Conservation (phyloP, 2,113 vertebrate species). For the Hippocampus comes region DNA sequence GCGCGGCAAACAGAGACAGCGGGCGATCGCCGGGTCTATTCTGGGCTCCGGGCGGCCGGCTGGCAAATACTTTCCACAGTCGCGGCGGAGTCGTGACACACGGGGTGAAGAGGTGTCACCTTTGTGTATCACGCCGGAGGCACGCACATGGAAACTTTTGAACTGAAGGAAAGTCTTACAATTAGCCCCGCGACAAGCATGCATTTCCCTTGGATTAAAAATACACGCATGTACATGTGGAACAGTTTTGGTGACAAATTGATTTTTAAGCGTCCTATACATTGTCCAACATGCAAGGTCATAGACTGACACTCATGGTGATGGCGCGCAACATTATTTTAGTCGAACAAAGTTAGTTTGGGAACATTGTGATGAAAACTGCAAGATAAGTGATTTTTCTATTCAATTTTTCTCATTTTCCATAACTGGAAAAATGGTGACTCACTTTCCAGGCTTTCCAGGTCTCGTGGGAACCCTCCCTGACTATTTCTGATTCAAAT, state of each 20-base stretch:
- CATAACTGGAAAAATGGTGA: too few relatives aligned
- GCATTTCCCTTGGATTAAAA: neutral
- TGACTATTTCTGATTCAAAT: too few relatives aligned
- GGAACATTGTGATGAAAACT: neutral
- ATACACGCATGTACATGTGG: constrained; percentile 18
- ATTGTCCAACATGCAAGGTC: constrained; percentile 64
- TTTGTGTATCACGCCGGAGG: constrained; percentile 7
- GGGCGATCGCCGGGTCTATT: constrained; percentile 40
- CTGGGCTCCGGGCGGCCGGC: constrained; percentile 18
- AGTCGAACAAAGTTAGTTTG: neutral
- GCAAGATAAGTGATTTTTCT: neutral
- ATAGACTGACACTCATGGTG: constrained; percentile 28
- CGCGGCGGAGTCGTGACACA: constrained; percentile 14
- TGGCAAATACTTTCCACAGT: constrained; percentile 32
- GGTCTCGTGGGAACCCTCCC: too few relatives aligned
- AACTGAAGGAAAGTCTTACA: neutral
- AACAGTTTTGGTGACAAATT: constrained; percentile 55
- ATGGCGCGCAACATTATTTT: neutral
- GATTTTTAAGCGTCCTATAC: constrained; percentile 53
- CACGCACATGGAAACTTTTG: neutral
- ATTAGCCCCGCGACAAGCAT: neutral
- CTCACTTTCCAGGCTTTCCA: too few relatives aligned
- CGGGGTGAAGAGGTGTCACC: constrained; percentile 29
- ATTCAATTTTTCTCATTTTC: too few relatives aligned
- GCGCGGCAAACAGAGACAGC: constrained; percentile 17